These are phyloP conservation scores for Glaucidium brasilianum DNA, from an alignment of 2,113 vertebrate genomes.

Conservation along the genomic window DNA sequence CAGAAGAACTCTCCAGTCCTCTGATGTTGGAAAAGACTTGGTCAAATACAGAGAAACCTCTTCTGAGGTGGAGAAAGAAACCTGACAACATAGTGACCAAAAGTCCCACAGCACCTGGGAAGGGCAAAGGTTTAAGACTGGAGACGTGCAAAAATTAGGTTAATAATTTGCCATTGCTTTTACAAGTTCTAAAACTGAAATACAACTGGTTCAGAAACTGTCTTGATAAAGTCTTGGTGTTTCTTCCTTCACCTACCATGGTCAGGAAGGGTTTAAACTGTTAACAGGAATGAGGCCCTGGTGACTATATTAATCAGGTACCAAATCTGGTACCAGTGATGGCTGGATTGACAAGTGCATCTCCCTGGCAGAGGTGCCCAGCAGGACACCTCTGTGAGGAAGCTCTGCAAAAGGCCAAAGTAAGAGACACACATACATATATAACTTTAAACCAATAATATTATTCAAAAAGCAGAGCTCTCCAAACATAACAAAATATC, in stretches of 20 bases:
- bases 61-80: neutral
- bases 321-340: neutral
- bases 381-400: neutral
- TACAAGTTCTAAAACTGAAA: neutral
- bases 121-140: neutral
- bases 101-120: neutral
- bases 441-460: constrained; percentile 25
- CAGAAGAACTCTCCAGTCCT: neutral
- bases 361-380: neutral
- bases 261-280: neutral
- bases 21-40: neutral
- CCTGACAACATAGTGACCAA: accelerated
- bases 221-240: neutral
- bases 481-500: constrained; percentile 41
- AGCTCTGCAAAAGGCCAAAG: neutral
- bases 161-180: neutral
- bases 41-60: neutral
- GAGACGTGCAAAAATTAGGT: neutral
- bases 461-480: constrained; percentile 37
- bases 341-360: too few species aligned
- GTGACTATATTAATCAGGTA: neutral
- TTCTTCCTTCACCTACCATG: neutral
- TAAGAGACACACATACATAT: neutral
- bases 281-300: neutral
- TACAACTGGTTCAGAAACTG: neutral